Base-by-base conservation (phyloP, 2,113 vertebrate species). In the Sinocyclocheilus rhinocerous region DNA sequence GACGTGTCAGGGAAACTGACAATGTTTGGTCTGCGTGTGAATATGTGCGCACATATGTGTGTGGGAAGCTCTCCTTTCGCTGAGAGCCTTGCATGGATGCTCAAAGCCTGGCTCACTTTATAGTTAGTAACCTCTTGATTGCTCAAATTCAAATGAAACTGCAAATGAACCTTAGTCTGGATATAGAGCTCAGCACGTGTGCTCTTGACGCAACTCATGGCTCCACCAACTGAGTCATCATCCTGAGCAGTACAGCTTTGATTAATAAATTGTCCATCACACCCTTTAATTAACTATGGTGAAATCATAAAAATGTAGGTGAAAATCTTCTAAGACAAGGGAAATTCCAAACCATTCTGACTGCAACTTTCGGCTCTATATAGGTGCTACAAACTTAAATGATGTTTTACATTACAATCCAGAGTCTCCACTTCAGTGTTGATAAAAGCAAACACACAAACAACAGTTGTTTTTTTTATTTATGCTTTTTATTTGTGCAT, bases 131-230 rank as follows among this genome's bases (percentile, higher is more conserved):
- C 82, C 63, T 33, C 61, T 84, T 18, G 15, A 36, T 18, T 52
- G 15, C 48, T 50, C 13, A 50, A 45, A 45, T 5, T 45, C 18
- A 42, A 76, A 76, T 45, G 13, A 55, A 55, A 52, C 20, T 33
- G 15, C 48, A 55, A 80, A 78, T 79, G 33, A 88, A 86, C 76
- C 45, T 39, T 86, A 83, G 36, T 20, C 65, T 61, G 24, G 0
- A 69, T 81, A 39, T 70, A 63, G 78, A 45, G 72, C 48, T 52
- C 33, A 85, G 88, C 22, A 91, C 91, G 87, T 77, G 85, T 70
- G 81, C 85, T 75, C 29, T 88, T 91, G 57, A 89, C 90, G 91
- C 83, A 87, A 87, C 39, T 87, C 77, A 0, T 6, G 26, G 42
- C 22, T 48, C 42, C 42, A 42, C 72, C 72, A 75, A 75, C 22